Evolutionary conservation across 1,140 invertebrate species (phyloP).

Genomic region (Stegodyphus dumicola): DNA sequence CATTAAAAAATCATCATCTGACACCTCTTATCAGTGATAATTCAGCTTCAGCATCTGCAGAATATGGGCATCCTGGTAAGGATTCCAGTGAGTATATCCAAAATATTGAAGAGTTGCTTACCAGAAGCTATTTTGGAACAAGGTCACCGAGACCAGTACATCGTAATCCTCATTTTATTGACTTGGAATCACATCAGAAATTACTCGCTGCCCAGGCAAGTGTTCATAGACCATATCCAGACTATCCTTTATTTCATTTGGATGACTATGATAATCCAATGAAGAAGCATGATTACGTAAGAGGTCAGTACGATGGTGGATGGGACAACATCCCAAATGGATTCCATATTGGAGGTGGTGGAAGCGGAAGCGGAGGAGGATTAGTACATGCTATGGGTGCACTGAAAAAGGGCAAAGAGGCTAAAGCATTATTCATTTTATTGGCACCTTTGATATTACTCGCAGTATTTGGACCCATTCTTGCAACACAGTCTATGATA

Average conservation of each 20-base stretch:
- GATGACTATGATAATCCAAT: not conserved
- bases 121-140: not conserved
- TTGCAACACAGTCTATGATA: constrained; percentile 48
- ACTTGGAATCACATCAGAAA: constrained; percentile 5
- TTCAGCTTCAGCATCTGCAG: not conserved
- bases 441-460: constrained; percentile 46
- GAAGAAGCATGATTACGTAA: constrained; percentile 32
- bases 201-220: not conserved
- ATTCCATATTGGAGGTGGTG: not conserved
- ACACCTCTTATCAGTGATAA: not conserved
- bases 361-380: not conserved
- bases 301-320: not conserved
- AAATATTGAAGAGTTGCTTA: constrained; percentile 3
- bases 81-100: constrained; percentile 9
- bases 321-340: not conserved
- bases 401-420: constrained; percentile 23
- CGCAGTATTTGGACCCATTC: constrained; percentile 38
- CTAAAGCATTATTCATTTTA: constrained; percentile 40
- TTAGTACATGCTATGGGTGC: not conserved
- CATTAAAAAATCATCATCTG: not conserved
- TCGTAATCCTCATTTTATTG: not conserved
- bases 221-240: not conserved
- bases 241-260: not conserved
- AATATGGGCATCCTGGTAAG: constrained; percentile 1
- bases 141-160: not conserved